Conservation (phyloP, 2,113 vertebrate genomes). For the Peromyscus polionotus region DNA sequence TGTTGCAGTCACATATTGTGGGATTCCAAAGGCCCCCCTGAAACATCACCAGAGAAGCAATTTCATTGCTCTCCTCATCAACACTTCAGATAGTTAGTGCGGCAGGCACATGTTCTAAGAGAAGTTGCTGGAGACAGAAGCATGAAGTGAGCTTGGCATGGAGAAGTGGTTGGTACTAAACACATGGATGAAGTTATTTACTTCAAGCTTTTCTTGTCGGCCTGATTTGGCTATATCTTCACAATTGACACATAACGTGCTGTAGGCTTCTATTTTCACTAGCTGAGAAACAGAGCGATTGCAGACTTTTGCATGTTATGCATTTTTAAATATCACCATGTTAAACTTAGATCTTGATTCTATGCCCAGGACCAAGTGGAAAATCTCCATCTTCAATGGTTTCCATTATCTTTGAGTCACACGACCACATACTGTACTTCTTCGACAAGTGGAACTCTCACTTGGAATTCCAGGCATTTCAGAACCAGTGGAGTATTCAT, state of each 20-base stretch:
- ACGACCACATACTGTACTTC: slow-evolving; percentile 79
- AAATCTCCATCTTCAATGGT: slow-evolving; percentile 84
- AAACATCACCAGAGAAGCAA: slow-evolving; percentile 75
- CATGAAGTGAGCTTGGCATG: slow-evolving; percentile 80
- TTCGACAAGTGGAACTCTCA: slow-evolving; percentile 79
- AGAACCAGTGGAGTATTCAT: slow-evolving; percentile 65
- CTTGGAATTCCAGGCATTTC: slow-evolving; percentile 80
- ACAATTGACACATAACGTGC: slow-evolving; percentile 85
- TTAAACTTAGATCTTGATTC: slow-evolving; percentile 86
- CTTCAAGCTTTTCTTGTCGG: slow-evolving; percentile 82
- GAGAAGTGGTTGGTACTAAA: slow-evolving; percentile 81
- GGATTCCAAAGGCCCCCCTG: slow-evolving; percentile 78
- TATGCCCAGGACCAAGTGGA: slow-evolving; percentile 82
- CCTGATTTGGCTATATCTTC: slow-evolving; percentile 85
- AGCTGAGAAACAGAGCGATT: slow-evolving; percentile 85
- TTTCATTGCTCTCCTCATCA: slow-evolving; percentile 77
- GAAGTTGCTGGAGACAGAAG: slow-evolving; percentile 80
- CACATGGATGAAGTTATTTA: slow-evolving; percentile 84
- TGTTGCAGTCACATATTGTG: slow-evolving; percentile 74
- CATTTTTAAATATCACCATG: slow-evolving; percentile 86
- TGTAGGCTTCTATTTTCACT: slow-evolving; percentile 86
- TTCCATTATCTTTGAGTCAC: slow-evolving; percentile 82
- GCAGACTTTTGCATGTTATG: slow-evolving; percentile 86
- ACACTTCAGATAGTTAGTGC: slow-evolving; percentile 81
- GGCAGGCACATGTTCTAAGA: slow-evolving; percentile 74